Percentiles rank a stretch among this genome's conserved stretches.
Conservation (phyloP, 1,140 invertebrate genomes). For the Pogonognathellus flavescens region DNA sequence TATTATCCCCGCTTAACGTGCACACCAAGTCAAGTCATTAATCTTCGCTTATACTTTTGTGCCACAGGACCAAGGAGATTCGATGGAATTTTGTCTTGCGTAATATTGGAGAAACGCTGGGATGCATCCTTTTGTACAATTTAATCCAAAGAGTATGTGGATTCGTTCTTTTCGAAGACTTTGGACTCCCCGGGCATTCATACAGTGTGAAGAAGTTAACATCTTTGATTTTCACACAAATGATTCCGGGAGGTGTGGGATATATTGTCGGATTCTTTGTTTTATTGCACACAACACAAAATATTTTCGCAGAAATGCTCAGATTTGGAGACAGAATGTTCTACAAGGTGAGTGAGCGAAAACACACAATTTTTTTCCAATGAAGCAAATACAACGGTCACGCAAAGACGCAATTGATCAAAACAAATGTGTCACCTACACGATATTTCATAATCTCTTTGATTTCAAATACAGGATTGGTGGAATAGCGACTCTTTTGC, state of each 20-base stretch:
- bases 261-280: slow-evolving; percentile 86
- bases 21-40: background rate
- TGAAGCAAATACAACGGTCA: no score
- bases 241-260: slow-evolving; percentile 81
- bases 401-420: no score
- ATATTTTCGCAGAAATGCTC: slow-evolving; percentile 89
- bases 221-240: slow-evolving; percentile 79
- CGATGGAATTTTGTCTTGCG: slow-evolving; percentile 81
- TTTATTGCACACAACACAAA: slow-evolving; percentile 88
- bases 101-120: slow-evolving; percentile 81
- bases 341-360: slow-evolving; percentile 76
- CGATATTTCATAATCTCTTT: background rate
- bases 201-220: slow-evolving; percentile 72
- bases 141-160: slow-evolving; percentile 84
- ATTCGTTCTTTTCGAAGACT: slow-evolving; percentile 80
- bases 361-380: background rate
- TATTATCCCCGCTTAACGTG: background rate
- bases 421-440: background rate
- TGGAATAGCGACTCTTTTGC: slow-evolving; percentile 87
- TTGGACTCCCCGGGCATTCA: slow-evolving; percentile 72
- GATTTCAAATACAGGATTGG: slow-evolving; percentile 56
- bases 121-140: slow-evolving; percentile 82
- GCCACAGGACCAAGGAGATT: slow-evolving; percentile 77
- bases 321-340: slow-evolving; percentile 88
- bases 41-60: slow-evolving; percentile 10